A percentile compares a stretch with the other conserved stretches of the same genome.
These are phyloP conservation scores for Carassius gibelio DNA, from an alignment of 2,113 vertebrate species.

Conservation along the genomic window DNA sequence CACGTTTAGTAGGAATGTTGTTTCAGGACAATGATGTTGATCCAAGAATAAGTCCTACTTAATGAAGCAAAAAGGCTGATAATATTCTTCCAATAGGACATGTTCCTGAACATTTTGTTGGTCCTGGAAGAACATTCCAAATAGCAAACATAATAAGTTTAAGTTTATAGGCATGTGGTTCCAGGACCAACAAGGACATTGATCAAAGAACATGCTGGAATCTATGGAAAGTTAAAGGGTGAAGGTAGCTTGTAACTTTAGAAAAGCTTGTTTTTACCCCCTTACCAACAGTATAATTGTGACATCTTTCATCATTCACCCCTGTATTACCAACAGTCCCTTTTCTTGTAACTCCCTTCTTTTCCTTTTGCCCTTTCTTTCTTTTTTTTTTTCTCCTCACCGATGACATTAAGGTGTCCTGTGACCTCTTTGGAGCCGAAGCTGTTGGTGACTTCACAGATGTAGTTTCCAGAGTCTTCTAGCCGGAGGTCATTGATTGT, in stretches of 20 bases:
- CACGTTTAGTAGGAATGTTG: neutral
- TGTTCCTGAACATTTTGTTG: neutral
- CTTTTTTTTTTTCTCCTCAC: slow-evolving; percentile 67
- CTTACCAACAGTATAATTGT: neutral
- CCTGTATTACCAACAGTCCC: neutral
- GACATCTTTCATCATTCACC: neutral
- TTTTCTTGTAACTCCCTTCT: neutral
- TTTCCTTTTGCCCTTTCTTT: slow-evolving; percentile 12
- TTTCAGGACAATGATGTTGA: too few relatives aligned
- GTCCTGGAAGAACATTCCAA: neutral
- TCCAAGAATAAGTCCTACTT: neutral
- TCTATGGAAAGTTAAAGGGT: too few relatives aligned
- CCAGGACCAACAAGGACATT: neutral
- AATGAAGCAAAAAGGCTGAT: neutral
- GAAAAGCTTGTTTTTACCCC: neutral
- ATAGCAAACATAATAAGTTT: neutral
- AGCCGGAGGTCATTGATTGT: slow-evolving; percentile 88
- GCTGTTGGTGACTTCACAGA: slow-evolving; percentile 98
- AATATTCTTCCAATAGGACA: neutral
- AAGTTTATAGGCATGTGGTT: neutral
- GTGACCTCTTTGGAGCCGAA: slow-evolving; percentile 95
- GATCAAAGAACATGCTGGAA: neutral
- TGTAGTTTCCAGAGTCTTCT: slow-evolving; percentile 95
- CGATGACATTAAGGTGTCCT: slow-evolving; percentile 89
- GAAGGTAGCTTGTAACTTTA: neutral